Percentiles rank a stretch among this genome's conserved stretches.
phyloP scores from a whole-genome alignment of 1,140 invertebrate genomes.

The Aporrectodea caliginosa region DNA sequence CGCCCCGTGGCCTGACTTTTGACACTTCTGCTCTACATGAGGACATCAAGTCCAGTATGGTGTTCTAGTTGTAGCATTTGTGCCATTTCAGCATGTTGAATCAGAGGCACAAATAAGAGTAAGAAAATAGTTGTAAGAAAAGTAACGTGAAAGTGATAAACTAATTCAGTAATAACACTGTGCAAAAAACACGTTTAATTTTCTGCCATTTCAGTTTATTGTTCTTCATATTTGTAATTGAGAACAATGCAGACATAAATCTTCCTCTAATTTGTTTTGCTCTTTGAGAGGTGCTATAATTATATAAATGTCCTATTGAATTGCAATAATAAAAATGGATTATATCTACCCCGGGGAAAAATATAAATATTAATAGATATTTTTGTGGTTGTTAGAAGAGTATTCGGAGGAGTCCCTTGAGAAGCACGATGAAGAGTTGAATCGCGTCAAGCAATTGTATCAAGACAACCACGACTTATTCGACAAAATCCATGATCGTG shows the following conservation, averaged over 20 bases:
- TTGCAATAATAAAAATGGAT: background rate
- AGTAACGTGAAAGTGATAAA: too few species aligned
- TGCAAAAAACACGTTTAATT: too few species aligned
- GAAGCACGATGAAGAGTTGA: slow-evolving; percentile 71
- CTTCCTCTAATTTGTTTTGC: background rate
- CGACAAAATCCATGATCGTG: slow-evolving; percentile 59
- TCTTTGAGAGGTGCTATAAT: background rate
- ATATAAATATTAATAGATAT: background rate
- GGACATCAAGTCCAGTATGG: too few species aligned
- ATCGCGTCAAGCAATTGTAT: slow-evolving; percentile 66
- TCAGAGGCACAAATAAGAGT: too few species aligned
- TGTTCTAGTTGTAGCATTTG: too few species aligned
- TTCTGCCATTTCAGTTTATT: too few species aligned
- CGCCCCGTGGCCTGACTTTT: too few species aligned
- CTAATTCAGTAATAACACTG: too few species aligned
- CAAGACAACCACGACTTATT: slow-evolving; percentile 63
- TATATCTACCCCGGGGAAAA: background rate
- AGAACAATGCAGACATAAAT: background rate
- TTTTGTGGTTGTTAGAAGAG: slow-evolving; percentile 44
- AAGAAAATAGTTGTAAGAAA: too few species aligned
- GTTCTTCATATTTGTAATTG: too few species aligned
- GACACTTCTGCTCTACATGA: too few species aligned
- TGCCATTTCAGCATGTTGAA: too few species aligned
- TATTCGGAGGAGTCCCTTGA: slow-evolving; percentile 72
- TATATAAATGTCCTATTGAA: background rate